Evolutionary conservation across 23 tunicate species (phyloP).

Genomic region (Styela clava): DNA sequence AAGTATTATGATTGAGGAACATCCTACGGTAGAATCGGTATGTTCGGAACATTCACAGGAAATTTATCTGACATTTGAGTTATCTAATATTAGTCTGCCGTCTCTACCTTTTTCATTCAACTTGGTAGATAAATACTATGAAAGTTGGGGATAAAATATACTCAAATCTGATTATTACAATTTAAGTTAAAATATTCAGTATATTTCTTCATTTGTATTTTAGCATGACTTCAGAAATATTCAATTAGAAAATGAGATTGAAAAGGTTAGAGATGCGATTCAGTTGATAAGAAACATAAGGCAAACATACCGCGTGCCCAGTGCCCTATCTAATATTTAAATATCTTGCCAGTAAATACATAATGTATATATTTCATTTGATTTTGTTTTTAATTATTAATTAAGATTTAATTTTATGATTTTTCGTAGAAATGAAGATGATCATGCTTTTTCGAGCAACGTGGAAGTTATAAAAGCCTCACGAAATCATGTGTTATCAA

Average conservation of each 20-base stretch:
- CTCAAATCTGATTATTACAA: too few relatives aligned
- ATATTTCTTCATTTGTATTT: too few relatives aligned
- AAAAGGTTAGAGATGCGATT: neutral
- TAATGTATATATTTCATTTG: too few relatives aligned
- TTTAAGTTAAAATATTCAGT: too few relatives aligned
- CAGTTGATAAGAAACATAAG: constrained; percentile 13
- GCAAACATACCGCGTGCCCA: constrained; percentile 8
- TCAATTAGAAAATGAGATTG: neutral
- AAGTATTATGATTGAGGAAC: constrained; percentile 13
- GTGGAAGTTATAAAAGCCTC: neutral
- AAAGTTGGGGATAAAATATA: too few relatives aligned
- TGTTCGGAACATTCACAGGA: neutral
- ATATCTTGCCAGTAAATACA: constrained; percentile 13
- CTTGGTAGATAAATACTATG: too few relatives aligned
- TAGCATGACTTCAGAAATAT: neutral
- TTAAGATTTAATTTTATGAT: too few relatives aligned
- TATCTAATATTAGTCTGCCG: too few relatives aligned
- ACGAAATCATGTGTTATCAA: neutral
- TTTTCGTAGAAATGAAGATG: neutral
- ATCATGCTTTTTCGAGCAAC: neutral
- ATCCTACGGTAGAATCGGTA: constrained; percentile 14
- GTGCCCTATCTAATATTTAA: neutral
- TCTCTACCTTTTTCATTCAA: too few relatives aligned
- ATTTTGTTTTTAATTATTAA: too few relatives aligned
- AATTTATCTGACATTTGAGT: too few relatives aligned